These are phyloP conservation scores for Characodon lateralis DNA, from an alignment of 2,797 vertebrate genomes.

Conservation along the genomic window DNA sequence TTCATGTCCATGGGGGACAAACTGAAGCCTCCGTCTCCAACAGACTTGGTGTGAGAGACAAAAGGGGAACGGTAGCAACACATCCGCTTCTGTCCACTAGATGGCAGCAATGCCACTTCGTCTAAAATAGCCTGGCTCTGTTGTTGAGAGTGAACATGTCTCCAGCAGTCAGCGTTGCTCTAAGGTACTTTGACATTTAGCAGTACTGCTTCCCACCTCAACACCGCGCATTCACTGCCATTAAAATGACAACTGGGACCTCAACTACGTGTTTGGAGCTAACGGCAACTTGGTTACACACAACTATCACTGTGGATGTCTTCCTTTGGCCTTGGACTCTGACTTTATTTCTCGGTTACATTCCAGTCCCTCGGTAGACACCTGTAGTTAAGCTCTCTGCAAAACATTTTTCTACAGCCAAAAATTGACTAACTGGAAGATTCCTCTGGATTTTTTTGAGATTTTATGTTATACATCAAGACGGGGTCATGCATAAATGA, in stretches of 20 bases:
- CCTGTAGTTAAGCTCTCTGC: conserved; percentile 9
- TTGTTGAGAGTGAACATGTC: conserved; percentile 12
- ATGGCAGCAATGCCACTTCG: conserved; percentile 61
- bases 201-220: conserved; percentile 38
- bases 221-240: conserved; percentile 24
- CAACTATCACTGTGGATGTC: conserved; percentile 16
- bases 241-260: conserved; percentile 27
- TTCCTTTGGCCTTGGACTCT: conserved; percentile 32
- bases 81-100: conserved; percentile 59
- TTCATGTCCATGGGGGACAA: conserved; percentile 84
- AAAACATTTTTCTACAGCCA: conserved; percentile 19
- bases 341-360: conserved; percentile 26
- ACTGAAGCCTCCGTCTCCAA: conserved; percentile 27
- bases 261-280: conserved; percentile 35
- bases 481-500: background rate
- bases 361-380: conserved; percentile 61
- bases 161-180: conserved; percentile 10
- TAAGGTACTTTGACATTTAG: conserved; percentile 37
- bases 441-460: background rate
- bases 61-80: conserved; percentile 5
- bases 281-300: background rate
- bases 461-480: background rate
- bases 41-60: conserved; percentile 70
- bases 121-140: background rate
- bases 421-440: background rate